Evolutionary conservation across 2,888 invertebrate genomes (phyloP), one percentile per base, ranked within the genome.

Genomic region (Watsonalla binaria): DNA sequence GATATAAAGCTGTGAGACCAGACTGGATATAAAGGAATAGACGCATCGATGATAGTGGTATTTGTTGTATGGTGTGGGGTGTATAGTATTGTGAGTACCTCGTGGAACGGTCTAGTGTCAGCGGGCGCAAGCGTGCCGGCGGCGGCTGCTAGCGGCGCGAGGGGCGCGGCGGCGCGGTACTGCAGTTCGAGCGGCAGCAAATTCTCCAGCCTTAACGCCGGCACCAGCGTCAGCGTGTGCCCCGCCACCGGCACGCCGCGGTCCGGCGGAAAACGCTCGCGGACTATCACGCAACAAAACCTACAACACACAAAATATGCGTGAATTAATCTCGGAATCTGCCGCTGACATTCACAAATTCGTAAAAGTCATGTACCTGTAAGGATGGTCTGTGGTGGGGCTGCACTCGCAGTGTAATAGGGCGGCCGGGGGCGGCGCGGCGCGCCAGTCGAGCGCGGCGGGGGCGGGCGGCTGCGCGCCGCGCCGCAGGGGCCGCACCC

Each of bases 181-280:
- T 93, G 89, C 56, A 97, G 77, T 82, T 96, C 96, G 63, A 95
- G 92, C 0, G 99, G 99, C 52, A 99, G 92, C 57, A 99, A 92
- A 92, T 99, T 99, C 61, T 95, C 94, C 5, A 99, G 79, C 13
- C 95, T 92, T 14, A 99, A 91, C 0, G 97, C 97, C 34, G 98
- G 96, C 64, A 96, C 89, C 48, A 99, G 88, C 4, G 94, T 93
- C 58, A 99, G 94, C 13, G 95, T 94, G 83, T 99, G 99, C 0
- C 96, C 98, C 6, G 98, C 97, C 59, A 97, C 93, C 51, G 92
- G 70, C 14, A 81, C 70, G 7, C 93, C 93, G 45, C 86, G 75
- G 62, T 95, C 95, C 11, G 89, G 76, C 0, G 97, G 97, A 85
- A 95, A 98, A 62, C 94, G 94, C 76, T 97, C 96, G 57, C 96